Conservation (phyloP, 2,888 invertebrate species). For the Electrophaes corylata region DNA sequence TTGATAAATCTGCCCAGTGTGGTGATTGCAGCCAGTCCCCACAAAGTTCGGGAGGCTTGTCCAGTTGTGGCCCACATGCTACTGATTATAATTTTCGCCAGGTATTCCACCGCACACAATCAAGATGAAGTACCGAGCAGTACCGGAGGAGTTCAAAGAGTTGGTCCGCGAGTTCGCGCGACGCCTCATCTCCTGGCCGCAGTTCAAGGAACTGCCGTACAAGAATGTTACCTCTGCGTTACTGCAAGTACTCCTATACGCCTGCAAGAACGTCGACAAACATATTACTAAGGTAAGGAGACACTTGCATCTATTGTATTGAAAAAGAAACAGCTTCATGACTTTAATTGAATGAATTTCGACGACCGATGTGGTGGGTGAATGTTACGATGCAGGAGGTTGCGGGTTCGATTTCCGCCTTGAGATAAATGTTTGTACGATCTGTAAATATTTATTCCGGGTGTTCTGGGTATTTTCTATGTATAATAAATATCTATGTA, state of each 20-base stretch:
- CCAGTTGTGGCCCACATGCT: too few relatives aligned
- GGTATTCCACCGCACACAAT: constrained; percentile 68
- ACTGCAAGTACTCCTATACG: constrained; percentile 86
- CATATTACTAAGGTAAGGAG: constrained; percentile 66
- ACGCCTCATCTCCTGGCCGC: constrained; percentile 89
- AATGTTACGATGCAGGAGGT: too few relatives aligned
- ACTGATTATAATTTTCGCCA: constrained; percentile 1
- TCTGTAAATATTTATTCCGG: neutral
- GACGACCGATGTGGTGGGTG: too few relatives aligned
- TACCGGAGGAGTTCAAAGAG: constrained; percentile 85
- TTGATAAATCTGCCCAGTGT: too few relatives aligned
- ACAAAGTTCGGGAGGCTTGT: too few relatives aligned
- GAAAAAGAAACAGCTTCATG: too few relatives aligned
- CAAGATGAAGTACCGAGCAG: constrained; percentile 70
- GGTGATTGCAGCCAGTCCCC: too few relatives aligned
- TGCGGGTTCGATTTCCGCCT: too few relatives aligned
- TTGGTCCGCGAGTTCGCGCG: constrained; percentile 86
- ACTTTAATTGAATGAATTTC: too few relatives aligned
- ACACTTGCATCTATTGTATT: too few relatives aligned
- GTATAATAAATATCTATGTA: too few relatives aligned
- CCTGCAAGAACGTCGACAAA: constrained; percentile 85
- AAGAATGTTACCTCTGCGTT: constrained; percentile 89
- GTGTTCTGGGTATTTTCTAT: neutral
- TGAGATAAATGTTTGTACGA: neutral
- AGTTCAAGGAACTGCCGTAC: constrained; percentile 89